Conservation (phyloP, 2,888 invertebrate species). For the Catonia carolina region DNA sequence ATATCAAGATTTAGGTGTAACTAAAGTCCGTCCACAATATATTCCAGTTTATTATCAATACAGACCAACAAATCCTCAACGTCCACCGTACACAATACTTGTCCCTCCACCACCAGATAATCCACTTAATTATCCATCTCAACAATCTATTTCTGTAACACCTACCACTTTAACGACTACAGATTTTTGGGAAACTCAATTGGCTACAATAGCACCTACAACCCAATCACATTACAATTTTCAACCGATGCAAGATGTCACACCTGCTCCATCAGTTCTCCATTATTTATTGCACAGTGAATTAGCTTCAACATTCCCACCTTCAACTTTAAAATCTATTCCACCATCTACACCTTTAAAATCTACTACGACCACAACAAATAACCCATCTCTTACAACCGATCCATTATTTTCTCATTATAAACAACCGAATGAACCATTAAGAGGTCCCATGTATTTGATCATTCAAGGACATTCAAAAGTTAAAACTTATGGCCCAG, state of each 20-base stretch:
- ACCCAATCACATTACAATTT: conserved; percentile 16
- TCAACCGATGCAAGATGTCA: not conserved
- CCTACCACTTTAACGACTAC: conserved; percentile 18
- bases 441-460: conserved; percentile 57
- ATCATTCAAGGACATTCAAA: conserved; percentile 82
- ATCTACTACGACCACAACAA: conserved; percentile 36
- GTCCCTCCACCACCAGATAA: conserved; percentile 54
- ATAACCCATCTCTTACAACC: conserved; percentile 47
- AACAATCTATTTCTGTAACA: conserved; percentile 34
- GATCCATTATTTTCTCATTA: conserved; percentile 57
- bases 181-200: conserved; percentile 13
- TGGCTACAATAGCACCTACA: conserved; percentile 9
- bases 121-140: conserved; percentile 28
- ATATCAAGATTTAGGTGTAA: conserved; percentile 25
- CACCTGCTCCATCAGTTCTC: conserved; percentile 21
- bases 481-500: conserved; percentile 67
- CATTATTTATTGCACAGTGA: conserved; percentile 28
- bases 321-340: not conserved
- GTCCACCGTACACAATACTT: conserved; percentile 55
- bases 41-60: conserved; percentile 36
- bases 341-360: conserved; percentile 43
- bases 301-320: conserved; percentile 24
- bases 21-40: conserved; percentile 33
- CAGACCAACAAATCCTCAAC: conserved; percentile 7
- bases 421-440: conserved; percentile 54